Evolutionary conservation across 1,140 invertebrate species (phyloP).

Genomic region (Anastrepha ludens): DNA sequence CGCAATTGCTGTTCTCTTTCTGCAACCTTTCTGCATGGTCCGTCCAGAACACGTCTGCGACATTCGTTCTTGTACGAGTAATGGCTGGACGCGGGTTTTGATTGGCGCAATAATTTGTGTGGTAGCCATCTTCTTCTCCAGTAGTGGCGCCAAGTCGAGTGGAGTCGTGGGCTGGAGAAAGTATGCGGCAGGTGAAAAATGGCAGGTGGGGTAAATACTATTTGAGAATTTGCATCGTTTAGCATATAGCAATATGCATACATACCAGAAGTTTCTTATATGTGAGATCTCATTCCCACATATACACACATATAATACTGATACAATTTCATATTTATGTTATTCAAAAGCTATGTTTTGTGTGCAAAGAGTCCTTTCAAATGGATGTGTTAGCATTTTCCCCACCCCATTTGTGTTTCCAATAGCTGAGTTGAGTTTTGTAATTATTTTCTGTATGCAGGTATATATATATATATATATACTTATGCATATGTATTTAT

Average conservation of each 20-base stretch:
- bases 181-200: not conserved
- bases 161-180: not conserved
- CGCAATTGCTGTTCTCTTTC: slow-evolving; percentile 26
- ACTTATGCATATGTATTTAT: not conserved
- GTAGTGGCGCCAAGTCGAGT: not conserved
- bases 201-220: slow-evolving; percentile 19
- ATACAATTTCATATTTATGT: too few species aligned
- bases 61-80: slow-evolving; percentile 6
- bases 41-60: not conserved
- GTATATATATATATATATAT: not conserved
- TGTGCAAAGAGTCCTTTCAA: too few species aligned
- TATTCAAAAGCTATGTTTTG: too few species aligned
- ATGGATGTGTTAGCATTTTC: too few species aligned
- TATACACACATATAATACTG: too few species aligned
- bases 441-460: not conserved
- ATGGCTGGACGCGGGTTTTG: slow-evolving; percentile 42
- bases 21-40: not conserved
- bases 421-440: not conserved
- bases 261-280: not conserved
- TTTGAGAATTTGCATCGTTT: not conserved
- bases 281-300: too few species aligned
- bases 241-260: not conserved
- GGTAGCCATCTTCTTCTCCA: slow-evolving; percentile 38
- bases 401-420: too few species aligned
- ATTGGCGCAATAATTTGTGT: slow-evolving; percentile 50